Base-by-base conservation (phyloP, 2,888 invertebrate genomes). In the Tetramorium bicarinatum region DNA sequence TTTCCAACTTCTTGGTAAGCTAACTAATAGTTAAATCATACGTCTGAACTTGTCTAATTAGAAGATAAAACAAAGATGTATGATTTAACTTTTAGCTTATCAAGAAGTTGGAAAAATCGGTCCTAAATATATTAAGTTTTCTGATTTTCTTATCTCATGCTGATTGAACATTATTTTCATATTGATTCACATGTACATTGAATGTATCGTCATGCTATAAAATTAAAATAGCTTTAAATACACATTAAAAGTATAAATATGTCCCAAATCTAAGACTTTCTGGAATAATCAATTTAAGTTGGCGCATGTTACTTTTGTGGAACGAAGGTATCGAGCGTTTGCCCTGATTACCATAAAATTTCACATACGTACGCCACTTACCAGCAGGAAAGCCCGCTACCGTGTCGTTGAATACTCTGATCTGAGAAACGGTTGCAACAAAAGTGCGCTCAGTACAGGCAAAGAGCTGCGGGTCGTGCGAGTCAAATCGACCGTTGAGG, bases 401-500 rank as follows among this genome's bases (percentile, higher is more conserved):
- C 71, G 85, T 72, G 82, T 44, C 41, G n/a, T 38, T 34, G 77
- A 84, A 77, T 61, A 64, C 74, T 74, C 62, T 34, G 59, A 47
- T 67, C 34, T 6, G 59, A 85, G 87, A 87, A 88, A 87, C 64
- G 75, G 49, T 76, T 76, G 85, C 83, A 41, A 89, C 85, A 88
- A 90, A 87, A 86, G 86, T 85, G 85, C 66, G 62, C 82, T 75
- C 84, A 85, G 84, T 83, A 86, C 64, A 74, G 82, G 83, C 59
- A 81, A 81, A 85, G 79, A 80, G 80, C 21, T 82, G 83, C 82
- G 80, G 91, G 88, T 93, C 90, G 88, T 91, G 91, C 92, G 92
- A 90, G 90, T 91, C 92, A 90, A 94, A 94, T 93, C 89, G 91
- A n/a, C 21, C 34, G 76, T 61, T 75, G 44, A 13, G 11, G 9